A percentile compares a stretch with the other conserved stretches of the same genome.
Conservation (phyloP, 2,888 invertebrate species). For the Teinopalpus imperialis region DNA sequence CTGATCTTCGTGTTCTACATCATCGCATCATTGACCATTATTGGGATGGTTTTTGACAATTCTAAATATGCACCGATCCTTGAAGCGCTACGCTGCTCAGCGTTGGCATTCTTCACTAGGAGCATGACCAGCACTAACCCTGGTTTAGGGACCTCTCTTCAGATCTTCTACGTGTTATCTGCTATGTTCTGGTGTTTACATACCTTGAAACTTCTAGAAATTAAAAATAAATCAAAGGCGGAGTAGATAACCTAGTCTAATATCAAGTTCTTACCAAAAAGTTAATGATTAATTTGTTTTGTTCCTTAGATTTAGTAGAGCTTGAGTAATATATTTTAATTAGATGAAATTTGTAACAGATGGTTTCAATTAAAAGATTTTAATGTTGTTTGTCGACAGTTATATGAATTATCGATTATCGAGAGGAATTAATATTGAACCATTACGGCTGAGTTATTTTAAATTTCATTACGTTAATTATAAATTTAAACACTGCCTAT, state of each 20-base stretch:
- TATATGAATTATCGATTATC: no score
- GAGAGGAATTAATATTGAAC: no score
- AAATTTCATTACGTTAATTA: no score
- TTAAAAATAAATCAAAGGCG: conserved; percentile 62
- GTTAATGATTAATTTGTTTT: background rate
- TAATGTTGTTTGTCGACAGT: no score
- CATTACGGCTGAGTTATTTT: no score
- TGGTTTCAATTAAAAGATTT: no score
- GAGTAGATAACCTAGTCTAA: conserved; percentile 36
- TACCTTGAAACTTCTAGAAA: conserved; percentile 80
- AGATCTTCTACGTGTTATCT: conserved; percentile 82
- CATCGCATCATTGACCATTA: conserved; percentile 84
- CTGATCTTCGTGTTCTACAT: conserved; percentile 84
- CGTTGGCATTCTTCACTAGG: conserved; percentile 76
- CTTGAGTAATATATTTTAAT: no score
- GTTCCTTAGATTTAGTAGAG: background rate
- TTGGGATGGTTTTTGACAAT: conserved; percentile 88
- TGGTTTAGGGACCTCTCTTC: conserved; percentile 63
- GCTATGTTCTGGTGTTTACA: conserved; percentile 85
- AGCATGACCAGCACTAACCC: conserved; percentile 61
- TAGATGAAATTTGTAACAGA: no score
- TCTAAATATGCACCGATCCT: conserved; percentile 82
- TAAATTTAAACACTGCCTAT: no score
- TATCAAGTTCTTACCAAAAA: conserved; percentile 16
- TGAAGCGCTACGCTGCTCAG: conserved; percentile 85